phyloP scores from a whole-genome alignment of 2,888 invertebrate species.

The Drosophila hamatofila region DNA sequence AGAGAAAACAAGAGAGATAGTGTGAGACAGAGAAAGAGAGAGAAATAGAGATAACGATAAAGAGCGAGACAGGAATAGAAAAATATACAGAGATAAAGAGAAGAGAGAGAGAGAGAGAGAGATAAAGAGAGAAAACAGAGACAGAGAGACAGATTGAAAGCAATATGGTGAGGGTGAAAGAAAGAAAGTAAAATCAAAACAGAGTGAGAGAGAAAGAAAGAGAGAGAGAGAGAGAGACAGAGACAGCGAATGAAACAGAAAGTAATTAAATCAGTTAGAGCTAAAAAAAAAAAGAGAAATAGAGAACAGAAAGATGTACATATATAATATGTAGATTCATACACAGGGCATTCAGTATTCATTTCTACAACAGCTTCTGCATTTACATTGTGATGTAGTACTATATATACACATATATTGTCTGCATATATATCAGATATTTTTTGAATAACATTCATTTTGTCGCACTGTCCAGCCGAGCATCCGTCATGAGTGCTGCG shows the following conservation, averaged over 20 bases:
- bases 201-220: background rate
- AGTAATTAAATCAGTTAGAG: no score
- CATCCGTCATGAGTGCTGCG: constrained; percentile 39
- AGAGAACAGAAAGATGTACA: background rate
- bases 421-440: constrained; percentile 26
- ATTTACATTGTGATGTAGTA: constrained; percentile 25
- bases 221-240: background rate
- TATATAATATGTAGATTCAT: no score
- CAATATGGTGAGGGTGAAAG: background rate
- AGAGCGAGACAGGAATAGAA: background rate
- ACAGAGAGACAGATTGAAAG: background rate
- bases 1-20: background rate
- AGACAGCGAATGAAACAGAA: background rate
- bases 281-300: background rate
- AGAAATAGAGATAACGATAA: background rate
- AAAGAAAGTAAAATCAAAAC: background rate
- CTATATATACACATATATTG: constrained; percentile 15
- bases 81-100: background rate
- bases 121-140: background rate
- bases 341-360: constrained; percentile 17
- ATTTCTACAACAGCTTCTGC: constrained; percentile 13
- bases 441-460: constrained; percentile 33
- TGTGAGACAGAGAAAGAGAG: background rate
- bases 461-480: constrained; percentile 5
- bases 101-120: background rate